Conservation (phyloP, 2,888 invertebrate genomes). For the Troglohyphantes excavatus region DNA sequence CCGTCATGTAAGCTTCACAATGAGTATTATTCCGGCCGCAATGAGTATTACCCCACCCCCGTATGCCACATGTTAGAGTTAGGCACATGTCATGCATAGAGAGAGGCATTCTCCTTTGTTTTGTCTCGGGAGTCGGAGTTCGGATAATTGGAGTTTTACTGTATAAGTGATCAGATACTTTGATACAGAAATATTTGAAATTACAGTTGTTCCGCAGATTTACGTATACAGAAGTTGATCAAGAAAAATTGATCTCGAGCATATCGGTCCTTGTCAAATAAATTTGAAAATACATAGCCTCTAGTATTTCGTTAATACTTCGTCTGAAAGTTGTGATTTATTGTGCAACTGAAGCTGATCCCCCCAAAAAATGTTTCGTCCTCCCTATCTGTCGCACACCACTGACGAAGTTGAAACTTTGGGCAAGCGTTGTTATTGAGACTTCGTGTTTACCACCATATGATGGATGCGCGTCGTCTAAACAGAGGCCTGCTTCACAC, state of each 20-base stretch:
- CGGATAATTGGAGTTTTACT: too few relatives aligned
- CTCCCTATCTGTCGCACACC: conserved; percentile 25
- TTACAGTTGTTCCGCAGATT: background rate
- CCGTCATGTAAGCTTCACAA: too few relatives aligned
- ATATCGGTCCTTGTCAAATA: conserved; percentile 17
- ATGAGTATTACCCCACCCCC: too few relatives aligned
- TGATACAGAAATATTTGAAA: too few relatives aligned
- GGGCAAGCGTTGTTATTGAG: conserved; percentile 53
- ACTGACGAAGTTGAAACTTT: conserved; percentile 37
- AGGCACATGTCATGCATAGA: too few relatives aligned
- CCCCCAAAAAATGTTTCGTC: conserved; percentile 42
- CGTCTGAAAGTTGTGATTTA: conserved; percentile 38
- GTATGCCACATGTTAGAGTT: too few relatives aligned
- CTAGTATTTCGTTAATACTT: conserved; percentile 1
- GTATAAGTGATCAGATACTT: too few relatives aligned
- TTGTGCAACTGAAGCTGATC: conserved; percentile 26
- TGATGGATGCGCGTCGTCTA: conserved; percentile 62
- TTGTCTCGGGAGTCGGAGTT: too few relatives aligned
- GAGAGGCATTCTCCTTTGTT: too few relatives aligned
- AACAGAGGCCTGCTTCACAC: conserved; percentile 56
- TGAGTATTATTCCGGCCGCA: too few relatives aligned
- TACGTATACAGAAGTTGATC: background rate
- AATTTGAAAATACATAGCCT: conserved; percentile 37
- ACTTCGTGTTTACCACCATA: conserved; percentile 64
- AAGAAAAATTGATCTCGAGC: background rate